Percentiles rank a stretch among this genome's conserved stretches.
phyloP scores from a whole-genome alignment of 2,888 invertebrate species.

The Anorthoa munda region DNA sequence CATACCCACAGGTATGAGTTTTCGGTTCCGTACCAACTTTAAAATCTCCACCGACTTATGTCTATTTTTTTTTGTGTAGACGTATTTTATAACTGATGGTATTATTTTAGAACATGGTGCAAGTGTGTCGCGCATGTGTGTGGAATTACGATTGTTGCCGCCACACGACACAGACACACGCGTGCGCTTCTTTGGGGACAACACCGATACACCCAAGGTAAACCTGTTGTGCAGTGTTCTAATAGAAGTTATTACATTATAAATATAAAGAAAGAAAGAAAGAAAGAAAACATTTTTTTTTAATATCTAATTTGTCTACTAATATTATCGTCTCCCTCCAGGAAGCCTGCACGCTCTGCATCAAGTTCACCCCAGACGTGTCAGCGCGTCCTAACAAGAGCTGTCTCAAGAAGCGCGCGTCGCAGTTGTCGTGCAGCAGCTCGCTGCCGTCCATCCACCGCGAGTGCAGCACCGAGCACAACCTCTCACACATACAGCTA shows the following conservation, averaged over 20 bases:
- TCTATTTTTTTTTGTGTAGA: too few species aligned
- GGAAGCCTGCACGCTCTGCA: constrained; percentile 85
- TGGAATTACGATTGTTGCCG: constrained; percentile 87
- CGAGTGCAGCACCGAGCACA: constrained; percentile 72
- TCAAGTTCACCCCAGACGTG: constrained; percentile 84
- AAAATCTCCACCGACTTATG: too few species aligned
- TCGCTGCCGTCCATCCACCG: constrained; percentile 81
- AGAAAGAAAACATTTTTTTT: too few species aligned
- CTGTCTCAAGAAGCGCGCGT: constrained; percentile 84
- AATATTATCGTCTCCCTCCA: constrained; percentile 10
- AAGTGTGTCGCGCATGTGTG: constrained; percentile 86
- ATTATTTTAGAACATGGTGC: too few species aligned
- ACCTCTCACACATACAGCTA: constrained; percentile 82
- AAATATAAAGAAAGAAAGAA: too few species aligned
- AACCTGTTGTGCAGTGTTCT: too few species aligned
- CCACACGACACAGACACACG: constrained; percentile 68
- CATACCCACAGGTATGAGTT: constrained; percentile 73
- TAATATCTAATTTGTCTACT: background rate
- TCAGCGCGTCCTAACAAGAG: constrained; percentile 87
- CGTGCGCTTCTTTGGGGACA: constrained; percentile 75
- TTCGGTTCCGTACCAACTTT: too few species aligned
- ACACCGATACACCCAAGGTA: constrained; percentile 78
- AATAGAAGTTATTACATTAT: background rate
- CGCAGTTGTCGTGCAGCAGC: constrained; percentile 76
- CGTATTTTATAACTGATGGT: too few species aligned